Evolutionary conservation across 2,888 invertebrate species (phyloP).

Genomic region (Gonocerus acuteangulatus): DNA sequence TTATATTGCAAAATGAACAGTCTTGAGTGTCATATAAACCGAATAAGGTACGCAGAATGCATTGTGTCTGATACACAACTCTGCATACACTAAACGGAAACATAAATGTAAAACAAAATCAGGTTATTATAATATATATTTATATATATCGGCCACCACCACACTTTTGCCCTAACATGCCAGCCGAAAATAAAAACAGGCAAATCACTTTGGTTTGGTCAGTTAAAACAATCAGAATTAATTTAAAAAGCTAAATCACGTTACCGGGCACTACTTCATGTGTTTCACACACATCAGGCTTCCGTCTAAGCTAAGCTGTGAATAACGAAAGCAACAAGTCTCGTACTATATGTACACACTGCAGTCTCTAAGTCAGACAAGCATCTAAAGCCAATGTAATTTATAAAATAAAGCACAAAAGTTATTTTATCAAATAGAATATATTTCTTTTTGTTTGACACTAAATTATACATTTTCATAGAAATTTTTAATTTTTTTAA

Average conservation of each 20-base stretch:
- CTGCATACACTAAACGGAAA: not conserved
- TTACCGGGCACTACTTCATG: constrained; percentile 33
- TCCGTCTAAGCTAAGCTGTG: constrained; percentile 36
- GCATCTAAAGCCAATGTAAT: constrained; percentile 1
- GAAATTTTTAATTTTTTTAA: no score
- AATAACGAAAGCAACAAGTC: constrained; percentile 34
- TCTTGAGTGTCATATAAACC: constrained; percentile 26
- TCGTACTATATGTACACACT: constrained; percentile 31
- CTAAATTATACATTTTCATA: constrained; percentile 15
- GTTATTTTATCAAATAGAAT: not conserved
- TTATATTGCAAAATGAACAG: constrained; percentile 11
- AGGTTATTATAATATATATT: constrained; percentile 2
- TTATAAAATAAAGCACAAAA: not conserved
- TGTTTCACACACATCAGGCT: constrained; percentile 26
- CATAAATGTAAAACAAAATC: constrained; percentile 14
- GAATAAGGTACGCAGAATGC: constrained; percentile 8
- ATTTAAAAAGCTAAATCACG: constrained; percentile 31
- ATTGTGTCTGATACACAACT: not conserved
- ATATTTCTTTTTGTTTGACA: constrained; percentile 13
- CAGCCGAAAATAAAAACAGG: constrained; percentile 34
- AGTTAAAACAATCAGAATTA: constrained; percentile 17
- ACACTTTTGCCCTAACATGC: constrained; percentile 35
- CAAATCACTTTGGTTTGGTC: constrained; percentile 25
- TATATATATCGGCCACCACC: constrained; percentile 33
- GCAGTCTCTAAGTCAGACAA: constrained; percentile 27